Percentiles rank a stretch among this genome's conserved stretches.
phyloP scores from a whole-genome alignment of 1,140 invertebrate genomes.

The Rhopalosiphum padi region DNA sequence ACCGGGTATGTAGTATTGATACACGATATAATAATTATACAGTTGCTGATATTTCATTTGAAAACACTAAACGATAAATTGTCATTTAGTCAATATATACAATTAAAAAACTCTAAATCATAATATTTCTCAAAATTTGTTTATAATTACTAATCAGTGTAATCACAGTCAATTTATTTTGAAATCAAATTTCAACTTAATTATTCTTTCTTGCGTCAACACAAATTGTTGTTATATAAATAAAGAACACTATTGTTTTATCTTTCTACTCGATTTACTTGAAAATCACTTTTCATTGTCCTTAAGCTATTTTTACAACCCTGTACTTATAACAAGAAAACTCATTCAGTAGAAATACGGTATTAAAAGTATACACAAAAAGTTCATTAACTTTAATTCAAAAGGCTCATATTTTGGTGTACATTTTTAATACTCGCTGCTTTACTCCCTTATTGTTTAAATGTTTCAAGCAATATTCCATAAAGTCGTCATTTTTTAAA shows the following conservation, averaged over 20 bases:
- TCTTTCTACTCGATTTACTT: neutral
- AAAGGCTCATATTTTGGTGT: neutral
- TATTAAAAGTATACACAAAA: neutral
- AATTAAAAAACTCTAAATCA: neutral
- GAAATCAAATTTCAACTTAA: neutral
- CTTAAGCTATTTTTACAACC: neutral
- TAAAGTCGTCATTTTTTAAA: neutral
- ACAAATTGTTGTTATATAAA: neutral
- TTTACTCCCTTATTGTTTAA: neutral
- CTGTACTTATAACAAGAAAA: neutral
- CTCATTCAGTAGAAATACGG: neutral
- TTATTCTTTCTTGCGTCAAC: neutral
- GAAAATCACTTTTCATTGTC: neutral
- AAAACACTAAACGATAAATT: neutral
- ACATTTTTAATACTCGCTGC: neutral
- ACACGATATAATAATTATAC: no score
- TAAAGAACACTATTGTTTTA: neutral
- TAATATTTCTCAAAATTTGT: neutral
- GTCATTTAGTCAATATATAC: neutral
- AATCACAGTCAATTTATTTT: neutral
- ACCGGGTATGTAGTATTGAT: neutral
- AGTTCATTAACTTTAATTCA: neutral
- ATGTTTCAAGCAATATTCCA: neutral
- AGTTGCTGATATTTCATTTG: neutral
- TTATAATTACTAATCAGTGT: neutral